Evolutionary conservation across 2,888 invertebrate species (phyloP).

Genomic region (Temnothorax ravouxi): DNA sequence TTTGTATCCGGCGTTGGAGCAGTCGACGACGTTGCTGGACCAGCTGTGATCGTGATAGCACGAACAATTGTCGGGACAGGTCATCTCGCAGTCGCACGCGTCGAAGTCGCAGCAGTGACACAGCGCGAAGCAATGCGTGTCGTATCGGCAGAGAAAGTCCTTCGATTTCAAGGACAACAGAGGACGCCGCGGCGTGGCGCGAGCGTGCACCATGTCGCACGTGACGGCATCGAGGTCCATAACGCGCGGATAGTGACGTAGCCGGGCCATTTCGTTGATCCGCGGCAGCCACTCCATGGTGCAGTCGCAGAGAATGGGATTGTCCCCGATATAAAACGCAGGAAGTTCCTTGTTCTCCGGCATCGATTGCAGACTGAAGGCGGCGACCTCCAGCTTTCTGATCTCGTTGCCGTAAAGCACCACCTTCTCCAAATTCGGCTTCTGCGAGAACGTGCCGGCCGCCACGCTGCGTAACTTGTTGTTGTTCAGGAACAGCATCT

Average conservation of each 20-base stretch:
- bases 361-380: constrained; percentile 90
- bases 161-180: constrained; percentile 91
- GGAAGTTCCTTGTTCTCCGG: constrained; percentile 91
- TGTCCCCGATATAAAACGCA: constrained; percentile 93
- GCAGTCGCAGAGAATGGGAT: constrained; percentile 95
- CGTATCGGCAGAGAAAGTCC: constrained; percentile 94
- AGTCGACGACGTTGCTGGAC: constrained; percentile 94
- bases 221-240: constrained; percentile 93
- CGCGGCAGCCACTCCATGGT: constrained; percentile 95
- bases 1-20: constrained; percentile 92
- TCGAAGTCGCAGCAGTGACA: constrained; percentile 97
- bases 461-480: constrained; percentile 91
- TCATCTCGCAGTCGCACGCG: constrained; percentile 97
- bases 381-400: constrained; percentile 90
- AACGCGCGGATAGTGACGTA: constrained; percentile 92
- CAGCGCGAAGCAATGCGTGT: constrained; percentile 93
- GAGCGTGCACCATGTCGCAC: constrained; percentile 91
- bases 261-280: constrained; percentile 92
- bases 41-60: constrained; percentile 96
- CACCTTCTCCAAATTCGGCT: constrained; percentile 91
- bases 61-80: constrained; percentile 94
- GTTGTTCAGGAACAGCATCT: constrained; percentile 91
- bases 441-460: constrained; percentile 90
- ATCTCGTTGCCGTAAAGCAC: constrained; percentile 92
- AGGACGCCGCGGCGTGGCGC: constrained; percentile 89